Conservation (phyloP, 2,113 vertebrate species). For the Engystomops pustulosus region DNA sequence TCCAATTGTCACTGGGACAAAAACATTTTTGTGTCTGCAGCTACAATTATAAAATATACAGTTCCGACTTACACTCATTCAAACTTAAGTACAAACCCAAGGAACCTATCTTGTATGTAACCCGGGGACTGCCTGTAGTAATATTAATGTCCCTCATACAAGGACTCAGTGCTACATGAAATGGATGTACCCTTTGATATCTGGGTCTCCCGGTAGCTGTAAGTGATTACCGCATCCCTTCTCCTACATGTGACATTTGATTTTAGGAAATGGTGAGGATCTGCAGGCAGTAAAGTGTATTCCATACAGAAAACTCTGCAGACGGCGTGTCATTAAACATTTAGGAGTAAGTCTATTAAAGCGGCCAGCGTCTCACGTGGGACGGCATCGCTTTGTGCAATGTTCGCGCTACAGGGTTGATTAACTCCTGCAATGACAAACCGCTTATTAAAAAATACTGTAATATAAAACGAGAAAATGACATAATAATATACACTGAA, state of each 20-base stretch:
- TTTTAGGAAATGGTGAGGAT: slow-evolving; percentile 21
- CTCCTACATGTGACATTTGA: slow-evolving; percentile 1
- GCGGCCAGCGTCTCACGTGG: not conserved
- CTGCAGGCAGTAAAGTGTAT: slow-evolving; percentile 6
- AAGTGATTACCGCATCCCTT: slow-evolving; percentile 9
- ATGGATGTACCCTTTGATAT: not conserved
- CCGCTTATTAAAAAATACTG: not conserved
- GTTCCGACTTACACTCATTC: too few species aligned
- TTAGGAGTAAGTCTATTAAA: slow-evolving; percentile 39
- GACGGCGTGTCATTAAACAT: slow-evolving; percentile 35
- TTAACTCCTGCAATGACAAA: slow-evolving; percentile 17
- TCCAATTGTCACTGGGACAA: too few species aligned
- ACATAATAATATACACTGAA: not conserved
- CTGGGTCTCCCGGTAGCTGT: not conserved
- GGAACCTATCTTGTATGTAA: too few species aligned
- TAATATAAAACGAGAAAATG: not conserved
- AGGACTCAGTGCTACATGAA: not conserved
- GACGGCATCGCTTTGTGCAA: not conserved
- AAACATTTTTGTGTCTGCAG: too few species aligned
- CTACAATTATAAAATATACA: too few species aligned
- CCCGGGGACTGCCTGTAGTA: too few species aligned
- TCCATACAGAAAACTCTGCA: slow-evolving; percentile 10
- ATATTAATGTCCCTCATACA: not conserved
- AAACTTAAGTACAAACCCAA: too few species aligned
- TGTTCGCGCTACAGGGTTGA: not conserved